A percentile compares a stretch with the other conserved stretches of the same genome.
These are phyloP conservation scores for Meda fulgida DNA, from an alignment of 2,797 vertebrate species.

Conservation along the genomic window DNA sequence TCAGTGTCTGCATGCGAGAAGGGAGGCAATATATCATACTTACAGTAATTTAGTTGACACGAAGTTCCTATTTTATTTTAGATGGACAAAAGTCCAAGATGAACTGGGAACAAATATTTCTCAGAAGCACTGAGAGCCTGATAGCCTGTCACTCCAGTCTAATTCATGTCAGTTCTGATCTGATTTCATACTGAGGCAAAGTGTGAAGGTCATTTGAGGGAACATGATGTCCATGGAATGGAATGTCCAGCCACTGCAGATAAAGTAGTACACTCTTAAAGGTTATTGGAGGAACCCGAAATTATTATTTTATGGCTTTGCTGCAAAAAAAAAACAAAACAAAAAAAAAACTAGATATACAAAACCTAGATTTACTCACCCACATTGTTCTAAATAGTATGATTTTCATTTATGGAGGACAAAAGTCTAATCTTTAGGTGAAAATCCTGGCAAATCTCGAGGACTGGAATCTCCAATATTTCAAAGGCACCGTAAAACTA, in stretches of 20 bases:
- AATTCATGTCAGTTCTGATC: slow-evolving; percentile 42
- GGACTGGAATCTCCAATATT: not conserved
- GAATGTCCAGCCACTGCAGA: not conserved
- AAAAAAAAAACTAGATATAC: too few species aligned
- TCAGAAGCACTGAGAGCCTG: slow-evolving; percentile 2
- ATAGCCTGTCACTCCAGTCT: slow-evolving; percentile 38
- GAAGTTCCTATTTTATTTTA: slow-evolving; percentile 30
- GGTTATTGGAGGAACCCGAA: not conserved
- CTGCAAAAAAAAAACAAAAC: not conserved
- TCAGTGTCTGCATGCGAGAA: slow-evolving; percentile 1
- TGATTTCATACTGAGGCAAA: slow-evolving; percentile 35
- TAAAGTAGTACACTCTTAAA: not conserved
- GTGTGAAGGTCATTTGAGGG: slow-evolving; percentile 14
- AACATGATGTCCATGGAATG: slow-evolving; percentile 22
- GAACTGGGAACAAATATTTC: slow-evolving; percentile 35
- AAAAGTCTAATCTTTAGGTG: not conserved
- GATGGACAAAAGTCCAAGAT: slow-evolving; percentile 10
- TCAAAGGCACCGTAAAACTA: not conserved
- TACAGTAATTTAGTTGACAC: slow-evolving; percentile 30
- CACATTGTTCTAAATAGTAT: not conserved
- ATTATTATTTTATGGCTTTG: not conserved
- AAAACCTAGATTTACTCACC: not conserved
- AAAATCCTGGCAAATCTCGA: not conserved
- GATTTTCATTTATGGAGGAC: not conserved
- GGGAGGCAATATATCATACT: slow-evolving; percentile 32